Base-by-base conservation (phyloP, 2,888 invertebrate genomes). In the Caenorhabditis becei region DNA sequence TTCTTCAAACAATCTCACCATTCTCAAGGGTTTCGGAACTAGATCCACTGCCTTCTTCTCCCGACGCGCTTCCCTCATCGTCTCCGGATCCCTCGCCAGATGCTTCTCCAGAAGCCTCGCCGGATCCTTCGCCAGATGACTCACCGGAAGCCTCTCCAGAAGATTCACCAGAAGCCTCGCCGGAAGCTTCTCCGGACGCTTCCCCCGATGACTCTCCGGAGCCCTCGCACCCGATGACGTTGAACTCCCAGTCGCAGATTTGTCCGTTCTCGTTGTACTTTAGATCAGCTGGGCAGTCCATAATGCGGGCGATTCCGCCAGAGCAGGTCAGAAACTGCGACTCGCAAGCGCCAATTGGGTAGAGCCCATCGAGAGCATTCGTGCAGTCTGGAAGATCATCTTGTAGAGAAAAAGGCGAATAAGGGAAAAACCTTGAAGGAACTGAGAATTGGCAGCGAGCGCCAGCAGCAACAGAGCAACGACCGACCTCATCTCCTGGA, bases 281-380 rank as follows among this genome's bases (percentile, higher is more conserved):
- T 35, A 81, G 66, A 24, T 77, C 72, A 10, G 72, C 72, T 11
- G 81, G 81, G 24, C 81, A 81, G 47, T 77, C 72, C 81, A 81
- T 81, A n/a, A 81, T 72, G 5, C 77, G 35, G 5, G 70, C 81
- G 59, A 77, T 59, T 20, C 81, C 81, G 8, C 77, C 77, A 47
- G 77, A 77, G 37, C 81, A 81, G 20, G 77, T 81, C 47, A 77
- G 51, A 23, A 81, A 81, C 44, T 72, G 77, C 14, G 72, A 8
- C 26, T 77, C 72, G 59, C 81, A 81, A 20, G 4, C 47, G 23
- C 81, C 81, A 23, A 77, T 16, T 20, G 81, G 26, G 56, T 81
- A 81, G 5, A 81, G 63, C 0, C 81, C 81, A 32, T 81, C 81
- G 11, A 63, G 44, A 28, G 65, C 44, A 37, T 77, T 62, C 10